Evolutionary conservation across 2,888 invertebrate genomes (phyloP).

Genomic region (Timema podura): DNA sequence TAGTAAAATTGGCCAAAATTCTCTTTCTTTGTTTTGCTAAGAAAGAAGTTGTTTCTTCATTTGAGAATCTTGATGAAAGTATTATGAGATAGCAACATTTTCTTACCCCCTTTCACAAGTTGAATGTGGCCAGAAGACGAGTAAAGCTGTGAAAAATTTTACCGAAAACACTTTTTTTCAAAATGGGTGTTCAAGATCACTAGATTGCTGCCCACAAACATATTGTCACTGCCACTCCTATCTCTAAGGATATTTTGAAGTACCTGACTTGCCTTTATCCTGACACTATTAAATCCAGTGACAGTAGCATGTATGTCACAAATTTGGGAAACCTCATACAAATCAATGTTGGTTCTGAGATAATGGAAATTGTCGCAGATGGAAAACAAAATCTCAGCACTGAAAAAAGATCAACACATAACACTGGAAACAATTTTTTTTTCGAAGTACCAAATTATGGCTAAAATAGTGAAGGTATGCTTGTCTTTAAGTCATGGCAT

Average conservation of each 20-base stretch:
- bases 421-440: background rate
- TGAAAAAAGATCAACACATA: background rate
- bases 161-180: background rate
- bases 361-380: background rate
- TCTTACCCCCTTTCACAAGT: too few relatives aligned
- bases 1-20: background rate
- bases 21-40: background rate
- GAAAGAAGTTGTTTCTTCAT: background rate
- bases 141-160: background rate
- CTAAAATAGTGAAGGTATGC: background rate
- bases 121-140: background rate
- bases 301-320: background rate
- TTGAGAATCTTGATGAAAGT: background rate
- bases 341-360: background rate
- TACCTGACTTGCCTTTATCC: background rate
- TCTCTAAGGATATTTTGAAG: slow-evolving; percentile 5
- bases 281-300: background rate
- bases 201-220: background rate
- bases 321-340: background rate
- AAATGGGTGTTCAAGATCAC: background rate
- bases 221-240: background rate
- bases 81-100: background rate
- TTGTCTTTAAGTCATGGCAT: slow-evolving; percentile 5
- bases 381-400: background rate
- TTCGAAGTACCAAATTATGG: background rate